Percentiles rank a stretch among this genome's conserved stretches.
Conservation (phyloP, 2,888 invertebrate genomes). For the Hypomecis atomaria region DNA sequence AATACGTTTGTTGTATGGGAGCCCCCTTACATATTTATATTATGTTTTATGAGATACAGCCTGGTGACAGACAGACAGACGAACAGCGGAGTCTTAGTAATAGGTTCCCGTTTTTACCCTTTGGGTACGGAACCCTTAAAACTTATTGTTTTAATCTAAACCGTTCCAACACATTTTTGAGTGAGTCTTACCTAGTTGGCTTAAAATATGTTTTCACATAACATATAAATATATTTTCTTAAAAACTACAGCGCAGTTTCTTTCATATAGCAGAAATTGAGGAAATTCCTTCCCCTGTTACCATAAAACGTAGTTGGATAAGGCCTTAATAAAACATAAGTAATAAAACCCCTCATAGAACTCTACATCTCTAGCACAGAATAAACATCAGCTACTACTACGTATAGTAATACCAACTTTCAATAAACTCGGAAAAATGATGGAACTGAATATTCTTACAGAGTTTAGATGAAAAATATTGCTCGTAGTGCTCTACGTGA, state of each 20-base stretch:
- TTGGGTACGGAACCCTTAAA: too few relatives aligned
- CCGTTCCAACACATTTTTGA: too few relatives aligned
- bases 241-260: not conserved
- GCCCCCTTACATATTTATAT: too few relatives aligned
- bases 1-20: too few relatives aligned
- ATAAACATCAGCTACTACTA: not conserved
- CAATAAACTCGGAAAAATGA: not conserved
- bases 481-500: not conserved
- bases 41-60: too few relatives aligned
- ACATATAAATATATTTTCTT: too few relatives aligned
- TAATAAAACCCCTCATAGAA: conserved; percentile 12
- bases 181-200: too few relatives aligned
- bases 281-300: conserved; percentile 21
- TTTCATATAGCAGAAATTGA: not conserved
- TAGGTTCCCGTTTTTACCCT: too few relatives aligned
- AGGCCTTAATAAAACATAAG: conserved; percentile 15
- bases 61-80: too few relatives aligned
- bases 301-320: conserved; percentile 19
- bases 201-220: too few relatives aligned
- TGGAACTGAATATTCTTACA: not conserved
- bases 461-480: not conserved
- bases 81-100: too few relatives aligned
- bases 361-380: conserved; percentile 7
- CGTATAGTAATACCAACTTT: not conserved
- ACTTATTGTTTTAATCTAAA: too few relatives aligned